Percentiles rank a stretch among this genome's conserved stretches.
phyloP scores from a whole-genome alignment of 2,888 invertebrate genomes.

The Hermaeophaga mercurialis region DNA sequence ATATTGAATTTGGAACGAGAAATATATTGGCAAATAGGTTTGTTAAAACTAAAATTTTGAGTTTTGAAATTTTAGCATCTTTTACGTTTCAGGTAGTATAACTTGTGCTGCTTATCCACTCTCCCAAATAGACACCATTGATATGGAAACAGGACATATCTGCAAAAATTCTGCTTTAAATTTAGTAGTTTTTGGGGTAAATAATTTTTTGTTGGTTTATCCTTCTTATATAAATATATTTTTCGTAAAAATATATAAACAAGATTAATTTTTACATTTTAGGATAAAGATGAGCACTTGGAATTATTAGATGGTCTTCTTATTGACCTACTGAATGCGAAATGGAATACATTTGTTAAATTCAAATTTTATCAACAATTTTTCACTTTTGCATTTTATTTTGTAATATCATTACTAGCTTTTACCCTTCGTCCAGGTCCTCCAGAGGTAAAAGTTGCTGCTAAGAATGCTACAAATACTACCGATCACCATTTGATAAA shows the following conservation, averaged over 20 bases:
- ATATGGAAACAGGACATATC: constrained; percentile 88
- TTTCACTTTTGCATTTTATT: constrained; percentile 88
- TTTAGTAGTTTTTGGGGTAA: constrained; percentile 94
- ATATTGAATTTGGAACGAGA: constrained; percentile 95
- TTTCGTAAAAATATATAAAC: constrained; percentile 6
- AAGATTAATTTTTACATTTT: constrained; percentile 47
- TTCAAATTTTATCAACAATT: constrained; percentile 93
- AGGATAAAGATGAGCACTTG: constrained; percentile 94
- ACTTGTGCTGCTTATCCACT: constrained; percentile 97
- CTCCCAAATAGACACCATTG: constrained; percentile 93
- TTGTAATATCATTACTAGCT: constrained; percentile 83
- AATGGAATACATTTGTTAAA: constrained; percentile 98
- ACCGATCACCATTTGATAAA: constrained; percentile 32
- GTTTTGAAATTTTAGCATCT: not conserved
- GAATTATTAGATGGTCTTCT: constrained; percentile 93
- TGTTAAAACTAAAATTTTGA: constrained; percentile 33
- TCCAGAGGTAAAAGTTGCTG: constrained; percentile 50
- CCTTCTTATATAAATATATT: not conserved
- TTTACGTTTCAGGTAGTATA: constrained; percentile 68
- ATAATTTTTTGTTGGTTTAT: constrained; percentile 43
- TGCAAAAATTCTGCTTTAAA: constrained; percentile 94
- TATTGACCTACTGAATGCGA: constrained; percentile 91
- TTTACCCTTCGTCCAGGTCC: constrained; percentile 91
- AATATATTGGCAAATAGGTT: constrained; percentile 96
- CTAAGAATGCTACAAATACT: constrained; percentile 27